phyloP scores from a whole-genome alignment of 1,140 invertebrate species.

The Nomia melanderi region DNA sequence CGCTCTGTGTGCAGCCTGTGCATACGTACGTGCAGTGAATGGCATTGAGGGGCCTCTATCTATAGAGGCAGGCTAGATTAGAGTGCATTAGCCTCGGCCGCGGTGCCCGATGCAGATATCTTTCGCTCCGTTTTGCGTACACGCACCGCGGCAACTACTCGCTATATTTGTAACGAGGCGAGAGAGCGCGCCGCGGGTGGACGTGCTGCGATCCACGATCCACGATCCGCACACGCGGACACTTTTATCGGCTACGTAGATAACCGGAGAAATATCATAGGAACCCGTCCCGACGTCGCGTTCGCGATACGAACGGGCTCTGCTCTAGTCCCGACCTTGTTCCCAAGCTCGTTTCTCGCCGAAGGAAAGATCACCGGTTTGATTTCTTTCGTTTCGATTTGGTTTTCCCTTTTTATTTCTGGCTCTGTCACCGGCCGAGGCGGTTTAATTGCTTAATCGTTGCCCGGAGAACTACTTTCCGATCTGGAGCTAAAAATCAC shows the following conservation, averaged over 20 bases:
- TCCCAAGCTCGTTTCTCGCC: neutral
- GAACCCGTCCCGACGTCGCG: neutral
- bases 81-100: slow-evolving; percentile 65
- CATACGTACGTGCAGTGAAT: slow-evolving; percentile 66
- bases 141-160: slow-evolving; percentile 41
- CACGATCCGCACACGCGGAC: slow-evolving; percentile 1
- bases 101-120: slow-evolving; percentile 52
- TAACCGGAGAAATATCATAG: slow-evolving; percentile 2
- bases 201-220: slow-evolving; percentile 21
- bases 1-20: slow-evolving; percentile 31
- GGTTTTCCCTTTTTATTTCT: no score
- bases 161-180: slow-evolving; percentile 60
- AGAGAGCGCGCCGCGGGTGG: slow-evolving; percentile 29
- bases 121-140: slow-evolving; percentile 51
- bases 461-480: no score
- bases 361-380: no score
- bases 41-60: slow-evolving; percentile 66
- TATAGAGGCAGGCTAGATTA: slow-evolving; percentile 68
- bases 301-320: neutral
- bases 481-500: no score
- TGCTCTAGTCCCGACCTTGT: neutral
- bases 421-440: no score
- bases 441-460: no score
- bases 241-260: slow-evolving; percentile 11
- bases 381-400: no score